Conservation (phyloP, 2,888 invertebrate genomes). For the Harmothoe impar region DNA sequence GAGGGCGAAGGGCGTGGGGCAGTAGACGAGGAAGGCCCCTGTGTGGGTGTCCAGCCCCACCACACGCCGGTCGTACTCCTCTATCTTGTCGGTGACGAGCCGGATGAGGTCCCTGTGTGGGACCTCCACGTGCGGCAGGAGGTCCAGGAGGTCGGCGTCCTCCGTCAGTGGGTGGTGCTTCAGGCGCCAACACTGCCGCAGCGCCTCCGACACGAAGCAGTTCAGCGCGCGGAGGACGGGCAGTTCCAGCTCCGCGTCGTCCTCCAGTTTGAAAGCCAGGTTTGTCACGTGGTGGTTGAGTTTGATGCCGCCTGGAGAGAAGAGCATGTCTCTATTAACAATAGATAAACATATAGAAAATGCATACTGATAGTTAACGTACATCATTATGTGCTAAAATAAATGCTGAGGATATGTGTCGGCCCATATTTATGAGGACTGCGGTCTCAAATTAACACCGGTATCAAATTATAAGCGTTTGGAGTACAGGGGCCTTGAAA, state of each 20-base stretch:
- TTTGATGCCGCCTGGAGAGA: conserved; percentile 65
- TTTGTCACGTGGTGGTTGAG: conserved; percentile 59
- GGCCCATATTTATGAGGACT: too few species aligned
- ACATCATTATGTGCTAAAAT: background rate
- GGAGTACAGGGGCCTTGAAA: too few species aligned
- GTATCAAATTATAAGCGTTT: too few species aligned
- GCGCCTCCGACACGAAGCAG: conserved; percentile 65
- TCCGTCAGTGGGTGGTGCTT: conserved; percentile 70
- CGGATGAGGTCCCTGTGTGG: conserved; percentile 67
- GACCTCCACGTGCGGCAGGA: conserved; percentile 65
- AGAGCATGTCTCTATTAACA: background rate
- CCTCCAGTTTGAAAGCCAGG: conserved; percentile 45
- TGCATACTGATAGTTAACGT: background rate
- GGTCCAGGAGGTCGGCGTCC: conserved; percentile 66
- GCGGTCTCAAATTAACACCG: too few species aligned
- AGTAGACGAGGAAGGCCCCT: conserved; percentile 70
- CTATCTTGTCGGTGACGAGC: conserved; percentile 68
- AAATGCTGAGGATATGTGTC: too few species aligned
- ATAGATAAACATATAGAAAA: background rate
- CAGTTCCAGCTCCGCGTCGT: conserved; percentile 68
- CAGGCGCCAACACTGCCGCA: conserved; percentile 71
- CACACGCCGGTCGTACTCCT: conserved; percentile 69
- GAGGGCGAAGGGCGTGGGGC: conserved; percentile 70
- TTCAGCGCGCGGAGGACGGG: conserved; percentile 64
- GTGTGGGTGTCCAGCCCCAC: conserved; percentile 69